These are phyloP conservation scores for Centropus bengalensis DNA, from an alignment of 2,113 vertebrate genomes.

Conservation along the genomic window DNA sequence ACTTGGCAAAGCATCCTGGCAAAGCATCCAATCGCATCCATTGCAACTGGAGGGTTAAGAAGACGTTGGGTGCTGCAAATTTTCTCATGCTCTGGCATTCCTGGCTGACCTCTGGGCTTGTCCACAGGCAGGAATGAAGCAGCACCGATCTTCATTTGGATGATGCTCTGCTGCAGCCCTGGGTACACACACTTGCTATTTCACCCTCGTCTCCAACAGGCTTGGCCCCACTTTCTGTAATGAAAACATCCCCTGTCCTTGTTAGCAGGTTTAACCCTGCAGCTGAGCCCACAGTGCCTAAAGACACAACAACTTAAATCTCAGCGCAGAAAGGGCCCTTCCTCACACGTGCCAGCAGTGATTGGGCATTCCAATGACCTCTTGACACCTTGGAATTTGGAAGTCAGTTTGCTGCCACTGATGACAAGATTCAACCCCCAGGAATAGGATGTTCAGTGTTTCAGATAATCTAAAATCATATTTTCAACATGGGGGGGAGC, in stretches of 20 bases:
- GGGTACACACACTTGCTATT: fast-evolving
- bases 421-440: neutral
- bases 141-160: neutral
- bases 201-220: neutral
- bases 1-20: neutral
- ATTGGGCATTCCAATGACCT: neutral
- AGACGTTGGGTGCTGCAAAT: neutral
- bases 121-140: neutral
- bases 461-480: neutral
- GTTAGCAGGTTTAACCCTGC: neutral
- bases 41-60: neutral
- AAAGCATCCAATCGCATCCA: neutral
- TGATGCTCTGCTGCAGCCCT: neutral
- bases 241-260: fast-evolving
- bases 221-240: neutral
- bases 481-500: neutral
- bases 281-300: fast-evolving
- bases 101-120: neutral
- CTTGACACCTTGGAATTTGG: neutral
- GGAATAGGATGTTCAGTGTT: neutral
- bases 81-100: neutral
- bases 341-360: fast-evolving
- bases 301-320: neutral
- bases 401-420: neutral
- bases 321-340: neutral